Conservation (phyloP, 1,140 invertebrate genomes). For the Plectrocnemia conspersa region DNA sequence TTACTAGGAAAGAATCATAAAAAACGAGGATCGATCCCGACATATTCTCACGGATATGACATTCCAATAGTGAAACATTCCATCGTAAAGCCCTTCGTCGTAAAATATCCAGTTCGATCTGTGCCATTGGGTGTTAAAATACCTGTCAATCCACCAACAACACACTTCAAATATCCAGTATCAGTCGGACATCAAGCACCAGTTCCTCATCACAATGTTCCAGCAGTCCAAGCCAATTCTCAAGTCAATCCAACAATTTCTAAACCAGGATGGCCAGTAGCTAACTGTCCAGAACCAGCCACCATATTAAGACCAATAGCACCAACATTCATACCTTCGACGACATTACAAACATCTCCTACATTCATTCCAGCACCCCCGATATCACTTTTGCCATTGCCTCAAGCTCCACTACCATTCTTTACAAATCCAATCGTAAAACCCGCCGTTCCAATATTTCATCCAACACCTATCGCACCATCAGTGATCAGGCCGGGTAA, state of each 20-base stretch:
- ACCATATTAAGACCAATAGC: constrained; percentile 41
- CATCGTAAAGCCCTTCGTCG: constrained; percentile 46
- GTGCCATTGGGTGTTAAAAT: constrained; percentile 46
- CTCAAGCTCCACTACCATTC: constrained; percentile 23
- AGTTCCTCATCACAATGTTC: constrained; percentile 43
- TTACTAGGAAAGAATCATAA: constrained; percentile 39
- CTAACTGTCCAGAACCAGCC: constrained; percentile 39
- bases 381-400: constrained; percentile 24
- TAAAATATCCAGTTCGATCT: constrained; percentile 47
- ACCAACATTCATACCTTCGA: constrained; percentile 25
- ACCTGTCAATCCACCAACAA: constrained; percentile 41
- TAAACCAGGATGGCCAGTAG: constrained; percentile 34
- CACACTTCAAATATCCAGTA: constrained; percentile 36
- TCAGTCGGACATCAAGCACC: constrained; percentile 43
- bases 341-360: constrained; percentile 9
- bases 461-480: constrained; percentile 37
- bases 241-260: constrained; percentile 38
- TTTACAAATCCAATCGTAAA: constrained; percentile 35
- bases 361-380: constrained; percentile 18
- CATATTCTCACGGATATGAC: constrained; percentile 48
- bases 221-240: constrained; percentile 38
- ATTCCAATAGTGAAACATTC: constrained; percentile 47
- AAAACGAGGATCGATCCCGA: constrained; percentile 45
- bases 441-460: constrained; percentile 35
- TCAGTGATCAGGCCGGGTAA: constrained; percentile 46